phyloP scores from a whole-genome alignment of 1,140 invertebrate genomes.

The Drosophila willistoni region DNA sequence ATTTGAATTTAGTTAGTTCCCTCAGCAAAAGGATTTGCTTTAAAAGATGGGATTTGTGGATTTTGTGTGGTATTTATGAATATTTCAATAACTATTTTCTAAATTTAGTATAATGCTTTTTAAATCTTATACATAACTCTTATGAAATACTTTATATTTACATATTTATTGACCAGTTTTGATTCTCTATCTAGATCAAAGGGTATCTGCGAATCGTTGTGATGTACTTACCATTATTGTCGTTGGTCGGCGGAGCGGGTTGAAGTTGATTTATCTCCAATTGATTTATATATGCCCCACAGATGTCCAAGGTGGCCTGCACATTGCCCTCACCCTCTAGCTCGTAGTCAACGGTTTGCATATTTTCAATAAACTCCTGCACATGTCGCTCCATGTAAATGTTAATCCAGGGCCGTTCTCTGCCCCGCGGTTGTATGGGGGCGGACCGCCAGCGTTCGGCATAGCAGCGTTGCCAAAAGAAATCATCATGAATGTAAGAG shows the following conservation, averaged over 20 bases:
- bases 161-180: no score
- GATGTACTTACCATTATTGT: conserved; percentile 66
- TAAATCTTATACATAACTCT: no score
- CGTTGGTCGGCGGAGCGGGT: conserved; percentile 61
- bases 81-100: no score
- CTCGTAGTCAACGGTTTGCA: conserved; percentile 82
- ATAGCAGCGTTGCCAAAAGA: conserved; percentile 83
- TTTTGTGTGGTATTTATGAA: no score
- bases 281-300: conserved; percentile 78
- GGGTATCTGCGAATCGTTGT: conserved; percentile 18
- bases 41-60: no score
- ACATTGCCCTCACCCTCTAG: conserved; percentile 80
- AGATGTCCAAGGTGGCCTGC: conserved; percentile 72
- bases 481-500: conserved; percentile 79
- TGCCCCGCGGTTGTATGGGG: conserved; percentile 49
- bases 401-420: conserved; percentile 80
- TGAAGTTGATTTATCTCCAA: conserved; percentile 78
- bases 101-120: no score
- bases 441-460: conserved; percentile 77
- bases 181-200: neutral
- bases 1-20: no score
- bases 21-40: no score
- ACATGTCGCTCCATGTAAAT: conserved; percentile 84
- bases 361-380: conserved; percentile 83
- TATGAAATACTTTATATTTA: no score